Conservation (phyloP, 1,140 invertebrate genomes). For the Ceratina calcarata region DNA sequence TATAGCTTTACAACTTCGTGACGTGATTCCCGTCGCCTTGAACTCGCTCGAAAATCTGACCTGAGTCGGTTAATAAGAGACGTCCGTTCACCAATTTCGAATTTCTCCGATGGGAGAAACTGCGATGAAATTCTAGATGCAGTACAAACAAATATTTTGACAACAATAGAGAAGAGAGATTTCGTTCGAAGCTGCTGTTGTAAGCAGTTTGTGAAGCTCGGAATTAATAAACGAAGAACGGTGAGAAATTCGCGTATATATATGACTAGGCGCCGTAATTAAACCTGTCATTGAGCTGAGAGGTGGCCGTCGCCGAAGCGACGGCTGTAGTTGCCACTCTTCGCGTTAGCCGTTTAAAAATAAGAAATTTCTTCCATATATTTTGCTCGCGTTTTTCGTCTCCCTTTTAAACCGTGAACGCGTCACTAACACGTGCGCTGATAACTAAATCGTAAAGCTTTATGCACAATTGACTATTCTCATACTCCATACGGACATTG, state of each 20-base stretch:
- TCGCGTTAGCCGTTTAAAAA: slow-evolving; percentile 46
- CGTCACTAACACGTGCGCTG: slow-evolving; percentile 43
- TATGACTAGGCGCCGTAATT: slow-evolving; percentile 44
- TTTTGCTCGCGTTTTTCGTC: slow-evolving; percentile 38
- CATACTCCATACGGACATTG: too few species aligned
- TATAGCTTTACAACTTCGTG: neutral
- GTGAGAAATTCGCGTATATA: slow-evolving; percentile 29
- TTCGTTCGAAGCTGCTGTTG: neutral
- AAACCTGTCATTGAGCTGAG: slow-evolving; percentile 60
- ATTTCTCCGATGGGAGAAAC: too few species aligned
- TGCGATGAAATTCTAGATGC: too few species aligned
- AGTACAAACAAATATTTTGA: too few species aligned
- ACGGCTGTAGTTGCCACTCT: slow-evolving; percentile 43
- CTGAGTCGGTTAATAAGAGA: too few species aligned
- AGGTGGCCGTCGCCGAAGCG: slow-evolving; percentile 14
- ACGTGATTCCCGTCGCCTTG: neutral
- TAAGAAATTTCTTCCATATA: slow-evolving; percentile 20
- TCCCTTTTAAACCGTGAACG: slow-evolving; percentile 25
- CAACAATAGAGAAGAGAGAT: too few species aligned
- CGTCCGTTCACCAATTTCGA: too few species aligned
- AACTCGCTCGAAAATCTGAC: neutral
- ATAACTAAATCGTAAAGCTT: slow-evolving; percentile 1
- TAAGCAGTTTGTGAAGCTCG: neutral
- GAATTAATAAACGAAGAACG: slow-evolving; percentile 41
- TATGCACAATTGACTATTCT: too few species aligned